A percentile compares a stretch with the other conserved stretches of the same genome.
phyloP scores from a whole-genome alignment of 2,888 invertebrate genomes.

The Kryphioiulus occultus region DNA sequence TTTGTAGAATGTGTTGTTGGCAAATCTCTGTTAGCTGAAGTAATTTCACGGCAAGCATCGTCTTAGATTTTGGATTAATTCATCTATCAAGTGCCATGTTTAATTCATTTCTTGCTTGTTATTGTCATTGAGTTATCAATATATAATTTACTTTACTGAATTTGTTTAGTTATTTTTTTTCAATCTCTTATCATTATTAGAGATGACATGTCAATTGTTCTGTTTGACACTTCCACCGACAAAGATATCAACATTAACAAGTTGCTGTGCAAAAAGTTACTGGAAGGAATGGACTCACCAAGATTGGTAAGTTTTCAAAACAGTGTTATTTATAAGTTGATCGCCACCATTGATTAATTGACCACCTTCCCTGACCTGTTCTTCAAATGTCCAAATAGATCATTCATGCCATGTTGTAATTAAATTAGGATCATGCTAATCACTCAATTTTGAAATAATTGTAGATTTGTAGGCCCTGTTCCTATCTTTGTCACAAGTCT shows the following conservation, averaged over 20 bases:
- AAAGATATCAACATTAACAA: slow-evolving; percentile 73
- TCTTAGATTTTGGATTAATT: not conserved
- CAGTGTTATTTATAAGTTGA: not conserved
- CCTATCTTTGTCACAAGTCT: too few species aligned
- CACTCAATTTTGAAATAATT: too few species aligned
- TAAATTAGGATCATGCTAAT: too few species aligned
- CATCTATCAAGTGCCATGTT: too few species aligned
- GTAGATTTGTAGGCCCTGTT: too few species aligned
- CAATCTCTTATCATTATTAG: not conserved
- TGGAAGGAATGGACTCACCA: not conserved
- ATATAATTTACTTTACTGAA: too few species aligned
- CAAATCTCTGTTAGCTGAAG: not conserved
- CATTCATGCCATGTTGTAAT: too few species aligned
- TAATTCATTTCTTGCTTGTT: not conserved
- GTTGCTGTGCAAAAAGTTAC: slow-evolving; percentile 66
- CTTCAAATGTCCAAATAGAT: not conserved
- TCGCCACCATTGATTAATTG: not conserved
- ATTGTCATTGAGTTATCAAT: not conserved
- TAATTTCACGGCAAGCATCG: not conserved
- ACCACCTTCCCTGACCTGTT: not conserved
- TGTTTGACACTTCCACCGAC: slow-evolving; percentile 72
- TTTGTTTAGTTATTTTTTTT: slow-evolving; percentile 57
- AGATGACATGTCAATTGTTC: slow-evolving; percentile 68
- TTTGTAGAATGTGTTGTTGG: slow-evolving; percentile 35
- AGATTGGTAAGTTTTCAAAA: slow-evolving; percentile 7